Conservation (phyloP, 2,113 vertebrate genomes). For the Antigone vipio region DNA sequence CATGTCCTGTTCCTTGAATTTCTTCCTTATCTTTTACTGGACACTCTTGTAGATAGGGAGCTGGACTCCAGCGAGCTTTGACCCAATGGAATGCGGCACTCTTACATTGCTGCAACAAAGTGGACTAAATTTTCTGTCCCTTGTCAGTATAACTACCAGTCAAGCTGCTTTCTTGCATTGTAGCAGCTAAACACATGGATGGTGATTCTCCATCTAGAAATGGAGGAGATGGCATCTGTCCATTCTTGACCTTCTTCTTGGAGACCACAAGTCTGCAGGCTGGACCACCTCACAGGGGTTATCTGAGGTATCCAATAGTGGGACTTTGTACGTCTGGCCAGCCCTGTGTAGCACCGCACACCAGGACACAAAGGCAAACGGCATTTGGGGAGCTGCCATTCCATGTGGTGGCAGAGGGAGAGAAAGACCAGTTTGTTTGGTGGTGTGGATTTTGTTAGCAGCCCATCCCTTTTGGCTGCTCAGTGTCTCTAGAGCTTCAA, state of each 20-base stretch:
- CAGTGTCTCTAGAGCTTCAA: constrained; percentile 40
- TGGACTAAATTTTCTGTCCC: not conserved
- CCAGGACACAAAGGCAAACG: constrained; percentile 51
- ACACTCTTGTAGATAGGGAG: not conserved
- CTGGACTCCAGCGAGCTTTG: not conserved
- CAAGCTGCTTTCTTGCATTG: not conserved
- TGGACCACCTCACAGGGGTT: constrained; percentile 48
- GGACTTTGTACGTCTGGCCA: constrained; percentile 30
- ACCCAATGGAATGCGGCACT: not conserved
- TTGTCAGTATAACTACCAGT: not conserved
- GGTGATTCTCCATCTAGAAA: not conserved
- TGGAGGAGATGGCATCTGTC: constrained; percentile 30
- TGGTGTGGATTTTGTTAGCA: constrained; percentile 49
- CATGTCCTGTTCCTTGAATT: not conserved
- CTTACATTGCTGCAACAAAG: not conserved
- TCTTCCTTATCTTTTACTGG: not conserved
- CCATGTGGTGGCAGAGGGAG: constrained; percentile 39
- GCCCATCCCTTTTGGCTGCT: constrained; percentile 24
- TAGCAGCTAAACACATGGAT: not conserved
- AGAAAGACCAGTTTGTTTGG: constrained; percentile 65
- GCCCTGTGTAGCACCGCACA: not conserved
- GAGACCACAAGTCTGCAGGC: constrained; percentile 29
- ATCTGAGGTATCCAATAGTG: constrained; percentile 46
- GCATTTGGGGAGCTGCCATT: constrained; percentile 53
- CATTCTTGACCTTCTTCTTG: not conserved